Conservation (phyloP, 2,797 vertebrate genomes). For the Smutsia gigantea region DNA sequence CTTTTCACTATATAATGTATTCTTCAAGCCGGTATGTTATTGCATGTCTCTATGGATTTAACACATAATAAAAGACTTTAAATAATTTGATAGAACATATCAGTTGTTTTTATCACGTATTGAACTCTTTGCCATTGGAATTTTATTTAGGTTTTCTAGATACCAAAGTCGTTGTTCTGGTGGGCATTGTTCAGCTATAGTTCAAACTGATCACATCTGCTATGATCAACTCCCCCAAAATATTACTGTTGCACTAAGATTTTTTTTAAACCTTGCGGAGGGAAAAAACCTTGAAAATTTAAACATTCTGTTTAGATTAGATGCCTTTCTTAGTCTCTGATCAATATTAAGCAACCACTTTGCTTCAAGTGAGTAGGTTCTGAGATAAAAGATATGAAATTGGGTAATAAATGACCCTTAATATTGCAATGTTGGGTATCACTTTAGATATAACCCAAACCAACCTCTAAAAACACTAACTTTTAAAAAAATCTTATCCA, state of each 20-base stretch:
- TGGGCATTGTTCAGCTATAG: not conserved
- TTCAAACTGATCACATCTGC: slow-evolving; percentile 12
- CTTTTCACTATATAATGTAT: slow-evolving; percentile 26
- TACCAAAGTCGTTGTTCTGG: slow-evolving; percentile 3
- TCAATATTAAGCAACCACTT: not conserved
- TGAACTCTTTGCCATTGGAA: not conserved
- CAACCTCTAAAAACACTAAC: slow-evolving; percentile 9
- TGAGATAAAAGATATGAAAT: slow-evolving; percentile 21
- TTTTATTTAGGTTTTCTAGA: slow-evolving; percentile 37
- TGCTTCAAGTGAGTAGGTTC: slow-evolving; percentile 21
- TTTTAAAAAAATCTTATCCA: not conserved
- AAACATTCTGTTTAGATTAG: not conserved
- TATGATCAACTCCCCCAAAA: not conserved
- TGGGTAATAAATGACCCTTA: slow-evolving; percentile 2
- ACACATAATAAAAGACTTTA: slow-evolving; percentile 32
- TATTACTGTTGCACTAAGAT: not conserved
- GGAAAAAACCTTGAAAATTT: not conserved
- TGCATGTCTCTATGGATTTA: slow-evolving; percentile 29
- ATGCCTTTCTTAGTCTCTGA: not conserved
- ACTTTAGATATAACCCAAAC: slow-evolving; percentile 40
- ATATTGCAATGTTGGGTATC: not conserved
- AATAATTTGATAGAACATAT: not conserved
- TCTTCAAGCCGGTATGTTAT: not conserved
- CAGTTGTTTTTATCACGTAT: not conserved
- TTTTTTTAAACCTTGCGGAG: not conserved